Evolutionary conservation across 2,888 invertebrate genomes (phyloP), one percentile per base, ranked within the genome.

Genomic region (Euplagia quadripunctaria): DNA sequence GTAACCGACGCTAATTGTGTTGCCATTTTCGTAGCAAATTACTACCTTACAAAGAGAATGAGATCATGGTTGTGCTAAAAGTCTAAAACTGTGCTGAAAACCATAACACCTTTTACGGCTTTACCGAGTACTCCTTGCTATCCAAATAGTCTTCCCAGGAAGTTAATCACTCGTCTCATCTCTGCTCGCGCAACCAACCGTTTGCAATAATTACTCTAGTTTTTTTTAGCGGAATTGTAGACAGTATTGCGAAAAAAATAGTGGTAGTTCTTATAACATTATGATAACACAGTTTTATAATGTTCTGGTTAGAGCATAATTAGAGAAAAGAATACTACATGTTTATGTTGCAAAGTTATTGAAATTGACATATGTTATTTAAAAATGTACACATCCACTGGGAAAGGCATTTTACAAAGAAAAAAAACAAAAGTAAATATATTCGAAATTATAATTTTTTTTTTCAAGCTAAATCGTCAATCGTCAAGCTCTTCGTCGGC

Each of bases 91-190:
- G 64, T 81, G 73, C 78, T 77, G 75, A 87, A 89, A 69, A 93
- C 91, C 91, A 76, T 92, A 90, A 79, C 71, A 69, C 92, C 91
- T 91, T 92, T 80, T 92, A 91, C 72, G 88, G 89, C 89, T 86
- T 83, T 86, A 20, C 41, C 14, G 1, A 52, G 16, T 17, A 49
- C 51, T 63, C 42, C 17, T 72, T 31, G 55, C 64, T 75, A 72
- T 80, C 75, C 80, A 75, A 76, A 80, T 82, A 73, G 42, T 75
- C 66, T 80, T 78, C 80, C 41, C 70, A 73, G 73, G 72, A 75
- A 70, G 72, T 64, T 72, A 73, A 77, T 72, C 65, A 43, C 51
- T 67, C 31, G 65, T 71, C 72, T 41, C 31, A 43, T 69, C 73
- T 67, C 9, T 0, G n/a, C 20, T 55, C 64, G 67, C 64, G 31